Base-by-base conservation (phyloP, 2,113 vertebrate species). In the Oceanites oceanicus region DNA sequence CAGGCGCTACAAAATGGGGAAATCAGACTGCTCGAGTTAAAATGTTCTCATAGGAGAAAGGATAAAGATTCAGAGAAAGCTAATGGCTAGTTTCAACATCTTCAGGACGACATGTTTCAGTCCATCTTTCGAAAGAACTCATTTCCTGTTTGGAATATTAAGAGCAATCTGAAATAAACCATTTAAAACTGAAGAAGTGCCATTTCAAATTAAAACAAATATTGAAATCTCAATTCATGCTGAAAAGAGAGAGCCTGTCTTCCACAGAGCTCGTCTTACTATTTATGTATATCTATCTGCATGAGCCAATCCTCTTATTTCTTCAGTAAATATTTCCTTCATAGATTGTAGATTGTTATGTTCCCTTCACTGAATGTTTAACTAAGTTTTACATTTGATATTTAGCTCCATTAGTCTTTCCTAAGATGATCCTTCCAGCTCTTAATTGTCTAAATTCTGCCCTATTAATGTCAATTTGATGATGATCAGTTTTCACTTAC, bases 301-400 rank as follows among this genome's bases (percentile, higher is more conserved):
- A 30, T 62, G 29, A 92, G 32, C 32, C 62, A 82, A 45, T 78
- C 66, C 32, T 90, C 71, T 87, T 93, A 75, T 68, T 81, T 90
- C 80, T 89, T 85, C n/a, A 75, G 47, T 85, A 95, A 96, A 89
- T 84, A 95, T 94, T 94, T 89, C 49, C 62, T 73, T 91, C 32
- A 13, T 34, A 66, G 84, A 73, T 6, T 91, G 49, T 59, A 87
- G 44, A 52, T 90, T 74, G 44, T 81, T 79, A 72, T n/a, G 40
- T 53, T 86, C 49, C 22, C 56, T 65, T 72, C 4, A 4, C 29
- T 79, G 92, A 95, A 90, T 76, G 22, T 86, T 96, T 95, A 75
- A 34, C 36, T 90, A 75, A 85, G 52, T 86, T 94, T 95, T 79
- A 50, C 17, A 29, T 42, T 29, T 1, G 4, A 65, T 62, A 72